phyloP scores from a whole-genome alignment of 1,140 invertebrate genomes.

The Chlorops oryzae region DNA sequence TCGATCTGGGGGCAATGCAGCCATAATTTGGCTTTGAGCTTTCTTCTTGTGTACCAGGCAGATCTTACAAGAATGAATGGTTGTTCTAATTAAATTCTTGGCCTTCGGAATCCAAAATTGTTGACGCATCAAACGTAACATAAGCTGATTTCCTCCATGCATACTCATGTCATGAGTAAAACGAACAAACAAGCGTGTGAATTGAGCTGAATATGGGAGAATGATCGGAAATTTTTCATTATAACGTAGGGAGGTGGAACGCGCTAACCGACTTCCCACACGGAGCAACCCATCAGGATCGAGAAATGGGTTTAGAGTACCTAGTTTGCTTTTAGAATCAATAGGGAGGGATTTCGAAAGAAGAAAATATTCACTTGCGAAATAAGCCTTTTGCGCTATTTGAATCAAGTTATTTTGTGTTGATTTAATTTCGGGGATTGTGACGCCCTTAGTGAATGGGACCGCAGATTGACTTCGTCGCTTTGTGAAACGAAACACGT shows the following conservation, averaged over 20 bases:
- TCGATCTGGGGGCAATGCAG: too few relatives aligned
- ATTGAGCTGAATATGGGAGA: too few relatives aligned
- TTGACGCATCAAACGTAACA: slow-evolving; percentile 7
- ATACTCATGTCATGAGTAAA: background rate
- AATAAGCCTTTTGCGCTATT: slow-evolving; percentile 2
- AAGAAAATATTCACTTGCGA: too few relatives aligned
- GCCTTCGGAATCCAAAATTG: slow-evolving; percentile 7
- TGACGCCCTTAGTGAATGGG: too few relatives aligned
- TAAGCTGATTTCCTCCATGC: slow-evolving; percentile 8
- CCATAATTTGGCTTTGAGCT: too few relatives aligned
- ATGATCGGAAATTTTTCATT: slow-evolving; percentile 5
- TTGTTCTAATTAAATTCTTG: background rate
- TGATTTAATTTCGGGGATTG: background rate
- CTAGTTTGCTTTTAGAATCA: slow-evolving; percentile 4
- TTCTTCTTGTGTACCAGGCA: too few relatives aligned
- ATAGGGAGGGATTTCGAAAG: too few relatives aligned
- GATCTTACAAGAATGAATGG: slow-evolving; percentile 1
- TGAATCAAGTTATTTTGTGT: background rate
- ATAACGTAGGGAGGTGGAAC: slow-evolving; percentile 2
- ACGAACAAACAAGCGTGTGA: too few relatives aligned
- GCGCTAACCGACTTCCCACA: slow-evolving; percentile 7
- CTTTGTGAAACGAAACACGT: too few relatives aligned
- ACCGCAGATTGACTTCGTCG: too few relatives aligned
- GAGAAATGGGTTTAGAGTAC: slow-evolving; percentile 1
- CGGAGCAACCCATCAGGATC: slow-evolving; percentile 9